These are phyloP conservation scores for Myotis yumanensis DNA, from an alignment of 2,113 vertebrate species.

Conservation along the genomic window DNA sequence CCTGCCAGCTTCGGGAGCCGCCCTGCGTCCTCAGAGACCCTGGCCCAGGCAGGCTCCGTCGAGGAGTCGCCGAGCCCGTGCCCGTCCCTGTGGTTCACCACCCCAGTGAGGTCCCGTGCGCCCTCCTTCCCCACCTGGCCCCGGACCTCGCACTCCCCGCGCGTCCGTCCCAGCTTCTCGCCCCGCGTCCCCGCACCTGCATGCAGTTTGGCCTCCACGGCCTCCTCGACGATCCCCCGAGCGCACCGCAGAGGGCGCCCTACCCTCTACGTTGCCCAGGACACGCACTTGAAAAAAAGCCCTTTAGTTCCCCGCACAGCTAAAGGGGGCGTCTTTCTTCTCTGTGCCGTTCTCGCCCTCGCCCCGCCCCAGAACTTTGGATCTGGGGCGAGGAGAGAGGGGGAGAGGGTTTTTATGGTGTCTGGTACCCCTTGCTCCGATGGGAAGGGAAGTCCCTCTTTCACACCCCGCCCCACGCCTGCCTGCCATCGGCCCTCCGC, in stretches of 20 bases:
- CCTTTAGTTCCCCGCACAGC: slow-evolving; percentile 26
- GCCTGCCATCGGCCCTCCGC: slow-evolving; percentile 39
- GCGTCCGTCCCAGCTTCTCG: slow-evolving; percentile 31
- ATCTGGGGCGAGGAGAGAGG: slow-evolving; percentile 20
- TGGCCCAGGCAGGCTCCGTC: slow-evolving; percentile 61
- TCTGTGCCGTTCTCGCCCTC: neutral
- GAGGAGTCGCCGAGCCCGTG: slow-evolving; percentile 40
- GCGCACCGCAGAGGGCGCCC: slow-evolving; percentile 65
- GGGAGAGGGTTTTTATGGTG: slow-evolving; percentile 14
- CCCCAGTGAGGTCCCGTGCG: neutral
- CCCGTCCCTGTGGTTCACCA: slow-evolving; percentile 56
- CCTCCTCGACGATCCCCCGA: slow-evolving; percentile 21
- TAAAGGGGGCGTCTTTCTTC: slow-evolving; percentile 40
- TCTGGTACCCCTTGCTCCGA: slow-evolving; percentile 36
- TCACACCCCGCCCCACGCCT: slow-evolving; percentile 18
- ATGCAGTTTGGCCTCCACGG: slow-evolving; percentile 66
- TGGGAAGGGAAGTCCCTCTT: slow-evolving; percentile 37
- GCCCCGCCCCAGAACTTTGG: slow-evolving; percentile 26
- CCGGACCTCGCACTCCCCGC: neutral
- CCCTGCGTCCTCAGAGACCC: slow-evolving; percentile 61
- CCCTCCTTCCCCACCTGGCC: neutral
- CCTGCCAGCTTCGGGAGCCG: slow-evolving; percentile 75
- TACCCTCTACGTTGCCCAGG: neutral
- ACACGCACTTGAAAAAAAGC: neutral
- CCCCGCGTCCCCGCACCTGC: slow-evolving; percentile 45